A percentile compares a stretch with the other conserved stretches of the same genome.
Conservation (phyloP, 1,140 invertebrate species). For the Lordiphosa clarofinis region DNA sequence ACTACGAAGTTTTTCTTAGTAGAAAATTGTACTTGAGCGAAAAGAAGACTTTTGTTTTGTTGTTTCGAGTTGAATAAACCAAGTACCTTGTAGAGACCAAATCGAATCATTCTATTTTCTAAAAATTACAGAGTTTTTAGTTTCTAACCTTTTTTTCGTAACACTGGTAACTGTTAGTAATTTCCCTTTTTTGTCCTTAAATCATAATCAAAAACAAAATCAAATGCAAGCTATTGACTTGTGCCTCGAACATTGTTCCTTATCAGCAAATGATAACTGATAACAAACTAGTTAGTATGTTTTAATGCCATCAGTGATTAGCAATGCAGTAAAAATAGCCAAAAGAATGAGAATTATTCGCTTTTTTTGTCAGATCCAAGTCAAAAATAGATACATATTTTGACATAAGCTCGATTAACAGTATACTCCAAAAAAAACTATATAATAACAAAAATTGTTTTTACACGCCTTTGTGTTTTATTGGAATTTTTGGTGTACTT, state of each 20-base stretch:
- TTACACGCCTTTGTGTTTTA: constrained; percentile 47
- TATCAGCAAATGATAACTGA: constrained; percentile 26
- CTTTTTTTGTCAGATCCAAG: too few species aligned
- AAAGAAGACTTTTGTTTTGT: too few species aligned
- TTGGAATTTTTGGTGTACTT: constrained; percentile 38
- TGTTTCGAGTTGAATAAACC: too few species aligned
- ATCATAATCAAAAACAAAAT: constrained; percentile 23
- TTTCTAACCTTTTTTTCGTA: too few species aligned
- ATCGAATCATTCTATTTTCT: too few species aligned
- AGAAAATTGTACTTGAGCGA: too few species aligned
- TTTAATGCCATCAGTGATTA: constrained; percentile 11
- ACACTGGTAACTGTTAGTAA: background rate
- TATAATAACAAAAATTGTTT: too few species aligned
- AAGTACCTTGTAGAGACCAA: too few species aligned
- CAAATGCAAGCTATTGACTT: constrained; percentile 17
- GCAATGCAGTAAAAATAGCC: constrained; percentile 28
- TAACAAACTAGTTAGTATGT: constrained; percentile 36
- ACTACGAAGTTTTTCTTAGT: too few species aligned
- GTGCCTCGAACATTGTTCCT: constrained; percentile 1
- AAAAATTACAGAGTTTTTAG: too few species aligned
- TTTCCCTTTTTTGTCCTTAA: background rate
- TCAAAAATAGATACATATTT: constrained; percentile 14
- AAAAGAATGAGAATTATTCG: too few species aligned
- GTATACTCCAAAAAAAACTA: too few species aligned
- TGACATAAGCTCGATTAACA: background rate